Evolutionary conservation across 2,113 vertebrate species (phyloP), one percentile per base, ranked within the genome.

Genomic region (Podiceps cristatus): DNA sequence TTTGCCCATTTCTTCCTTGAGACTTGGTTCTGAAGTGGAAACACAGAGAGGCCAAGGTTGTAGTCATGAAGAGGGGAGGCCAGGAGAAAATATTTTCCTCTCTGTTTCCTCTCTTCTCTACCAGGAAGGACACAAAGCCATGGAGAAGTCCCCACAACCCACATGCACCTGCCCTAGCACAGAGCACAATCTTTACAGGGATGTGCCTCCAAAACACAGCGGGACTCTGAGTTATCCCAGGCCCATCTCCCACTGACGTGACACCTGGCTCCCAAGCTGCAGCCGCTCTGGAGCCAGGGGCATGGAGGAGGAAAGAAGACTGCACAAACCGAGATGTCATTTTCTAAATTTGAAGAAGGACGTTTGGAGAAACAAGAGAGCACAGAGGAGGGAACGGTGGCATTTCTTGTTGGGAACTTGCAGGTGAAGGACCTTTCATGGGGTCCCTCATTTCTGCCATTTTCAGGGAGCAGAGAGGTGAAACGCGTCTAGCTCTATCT

Each of bases 131-230:
- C 1, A 2, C 45, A n/a, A 31, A 60, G 13, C 25, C 35, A 25
- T 17, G 25, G 25, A 50, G 35, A 49, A 66, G 7, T n/a, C 53
- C 35, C 13, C 59, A 20, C 29, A 67, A 58, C 12, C 13, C 18
- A 37, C 25, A 22, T 0, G 1, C 1, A 2, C 18, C 22, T 68
- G 37, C 10, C 20, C 31, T 19, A 58, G 27, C 2, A 0, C 0
- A 0, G 37, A 20, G 5, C 40, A 37, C 1, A 2, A 5, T 37
- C 11, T 45, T 59, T 37, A 37, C 13, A 18, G 5, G 37, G 20
- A 58, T 13, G 6, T 50, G 35, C 3, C 19, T 76, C n/a, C 15
- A n/a, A 75, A 50, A 49, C 29, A 18, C 44, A 50, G 8, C 0
- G 0, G 15, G 19, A 24, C 53, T 44, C 25, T 17, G 29, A 44